phyloP scores from a whole-genome alignment of 2,888 invertebrate species.

The Eilema griseolum region DNA sequence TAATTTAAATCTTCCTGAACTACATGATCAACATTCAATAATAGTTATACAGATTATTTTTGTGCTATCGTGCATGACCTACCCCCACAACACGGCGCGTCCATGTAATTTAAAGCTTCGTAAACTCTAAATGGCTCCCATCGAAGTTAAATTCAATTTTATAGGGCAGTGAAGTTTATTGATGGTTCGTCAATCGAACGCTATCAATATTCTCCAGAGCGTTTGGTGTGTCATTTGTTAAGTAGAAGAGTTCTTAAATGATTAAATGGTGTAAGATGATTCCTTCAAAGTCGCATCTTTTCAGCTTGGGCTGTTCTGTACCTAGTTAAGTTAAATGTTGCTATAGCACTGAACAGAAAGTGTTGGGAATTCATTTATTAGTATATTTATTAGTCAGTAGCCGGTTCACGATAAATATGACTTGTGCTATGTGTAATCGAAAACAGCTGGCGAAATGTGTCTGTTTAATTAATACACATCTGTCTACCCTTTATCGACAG shows the following conservation, averaged over 20 bases:
- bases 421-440: not conserved
- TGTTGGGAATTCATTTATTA: not conserved
- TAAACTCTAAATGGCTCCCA: slow-evolving; percentile 47
- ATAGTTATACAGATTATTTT: not conserved
- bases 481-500: not conserved
- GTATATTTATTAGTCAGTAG: not conserved
- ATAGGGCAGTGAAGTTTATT: slow-evolving; percentile 48
- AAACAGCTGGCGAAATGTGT: not conserved
- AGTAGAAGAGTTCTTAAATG: slow-evolving; percentile 12
- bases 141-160: slow-evolving; percentile 45
- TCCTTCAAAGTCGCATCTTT: slow-evolving; percentile 5
- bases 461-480: not conserved
- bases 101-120: slow-evolving; percentile 41
- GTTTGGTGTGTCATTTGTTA: slow-evolving; percentile 28
- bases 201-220: slow-evolving; percentile 22
- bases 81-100: slow-evolving; percentile 20
- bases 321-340: not conserved
- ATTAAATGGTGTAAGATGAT: slow-evolving; percentile 7
- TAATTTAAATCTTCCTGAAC: slow-evolving; percentile 9
- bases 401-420: not conserved
- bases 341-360: not conserved
- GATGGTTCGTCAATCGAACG: slow-evolving; percentile 43
- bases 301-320: not conserved
- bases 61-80: not conserved
- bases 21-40: not conserved